These are phyloP conservation scores for Pentalonia nigronervosa DNA, from an alignment of 1,140 invertebrate genomes.

Conservation along the genomic window DNA sequence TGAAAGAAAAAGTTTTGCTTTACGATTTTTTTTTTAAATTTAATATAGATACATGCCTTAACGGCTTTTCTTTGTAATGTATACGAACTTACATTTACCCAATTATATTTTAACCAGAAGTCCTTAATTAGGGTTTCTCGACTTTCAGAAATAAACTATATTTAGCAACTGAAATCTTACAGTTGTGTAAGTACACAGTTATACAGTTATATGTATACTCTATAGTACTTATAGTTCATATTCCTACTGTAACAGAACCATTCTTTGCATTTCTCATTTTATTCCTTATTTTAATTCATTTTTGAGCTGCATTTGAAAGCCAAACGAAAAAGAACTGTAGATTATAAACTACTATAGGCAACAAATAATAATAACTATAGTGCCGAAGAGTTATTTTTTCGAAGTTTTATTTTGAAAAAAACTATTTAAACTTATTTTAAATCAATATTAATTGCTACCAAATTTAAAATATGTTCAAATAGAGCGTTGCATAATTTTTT, in stretches of 20 bases:
- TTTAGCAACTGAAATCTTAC: not conserved
- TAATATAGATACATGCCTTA: not conserved
- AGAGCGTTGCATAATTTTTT: not conserved
- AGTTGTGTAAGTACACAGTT: no score
- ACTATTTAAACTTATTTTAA: not conserved
- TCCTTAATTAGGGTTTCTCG: not conserved
- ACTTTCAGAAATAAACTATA: not conserved
- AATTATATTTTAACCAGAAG: not conserved
- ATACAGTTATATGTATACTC: no score
- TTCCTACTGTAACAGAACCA: not conserved
- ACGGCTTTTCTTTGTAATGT: not conserved
- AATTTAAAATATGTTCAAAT: not conserved
- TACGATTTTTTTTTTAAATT: not conserved
- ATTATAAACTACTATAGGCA: not conserved
- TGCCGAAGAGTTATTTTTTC: not conserved
- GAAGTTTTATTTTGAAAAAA: not conserved
- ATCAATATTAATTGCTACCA: not conserved
- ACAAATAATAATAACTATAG: not conserved
- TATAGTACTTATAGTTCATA: no score
- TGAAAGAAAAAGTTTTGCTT: no score
- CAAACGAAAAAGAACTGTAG: not conserved
- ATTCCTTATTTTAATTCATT: not conserved
- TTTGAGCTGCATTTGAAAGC: not conserved
- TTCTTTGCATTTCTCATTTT: not conserved
- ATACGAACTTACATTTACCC: not conserved